Conservation (phyloP, 2,888 invertebrate species). For the Horisme vitalbata region DNA sequence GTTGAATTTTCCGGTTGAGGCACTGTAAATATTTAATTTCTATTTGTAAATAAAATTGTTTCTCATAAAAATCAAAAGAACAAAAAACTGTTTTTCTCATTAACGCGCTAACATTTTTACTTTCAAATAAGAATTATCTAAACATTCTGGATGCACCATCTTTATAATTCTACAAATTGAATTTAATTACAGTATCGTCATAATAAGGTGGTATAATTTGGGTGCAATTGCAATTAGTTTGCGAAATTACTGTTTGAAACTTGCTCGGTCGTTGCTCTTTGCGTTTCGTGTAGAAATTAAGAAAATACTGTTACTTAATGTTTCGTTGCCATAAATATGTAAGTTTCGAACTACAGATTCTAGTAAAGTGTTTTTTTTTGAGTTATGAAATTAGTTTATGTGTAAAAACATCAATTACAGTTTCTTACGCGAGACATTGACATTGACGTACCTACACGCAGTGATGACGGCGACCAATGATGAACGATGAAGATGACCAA, state of each 20-base stretch:
- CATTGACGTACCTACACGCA: no score
- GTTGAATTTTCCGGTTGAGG: no score
- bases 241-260: slow-evolving; percentile 16
- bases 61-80: no score
- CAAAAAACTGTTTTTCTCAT: no score
- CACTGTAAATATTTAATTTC: no score
- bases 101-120: not conserved
- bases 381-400: no score
- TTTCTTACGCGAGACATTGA: no score
- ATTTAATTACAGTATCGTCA: slow-evolving; percentile 10
- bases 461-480: no score
- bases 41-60: no score
- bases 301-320: slow-evolving; percentile 11
- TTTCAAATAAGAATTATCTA: slow-evolving; percentile 6
- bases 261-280: slow-evolving; percentile 12
- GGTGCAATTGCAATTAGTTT: slow-evolving; percentile 12
- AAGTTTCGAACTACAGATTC: no score
- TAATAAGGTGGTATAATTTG: slow-evolving; percentile 11
- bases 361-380: not conserved
- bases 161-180: slow-evolving; percentile 8
- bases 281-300: slow-evolving; percentile 17
- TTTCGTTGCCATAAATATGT: not conserved
- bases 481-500: no score
- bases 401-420: no score
- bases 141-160: not conserved